These are phyloP conservation scores for Phaetusa simplex DNA, from an alignment of 2,113 vertebrate species.

Conservation along the genomic window DNA sequence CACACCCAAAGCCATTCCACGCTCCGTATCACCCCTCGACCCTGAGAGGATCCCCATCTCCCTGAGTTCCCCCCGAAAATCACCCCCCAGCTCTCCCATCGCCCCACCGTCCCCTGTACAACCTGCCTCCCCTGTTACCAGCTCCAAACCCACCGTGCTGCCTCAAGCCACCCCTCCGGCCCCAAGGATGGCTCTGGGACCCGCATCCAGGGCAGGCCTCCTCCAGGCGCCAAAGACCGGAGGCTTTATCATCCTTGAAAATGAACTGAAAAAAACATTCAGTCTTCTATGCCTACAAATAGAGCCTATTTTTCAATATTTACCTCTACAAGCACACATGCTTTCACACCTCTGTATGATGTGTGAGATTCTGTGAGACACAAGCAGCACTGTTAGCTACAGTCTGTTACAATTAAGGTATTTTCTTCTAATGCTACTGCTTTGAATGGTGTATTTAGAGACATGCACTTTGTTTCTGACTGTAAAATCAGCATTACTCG, in stretches of 20 bases:
- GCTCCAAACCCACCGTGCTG: accelerated
- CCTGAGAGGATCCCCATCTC: neutral
- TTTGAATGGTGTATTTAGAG: neutral
- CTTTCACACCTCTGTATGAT: neutral
- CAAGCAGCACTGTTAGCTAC: neutral
- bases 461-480: neutral
- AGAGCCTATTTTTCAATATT: neutral
- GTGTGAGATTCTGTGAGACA: neutral
- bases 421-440: neutral
- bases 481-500: neutral
- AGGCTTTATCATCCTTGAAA: neutral
- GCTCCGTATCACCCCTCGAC: accelerated
- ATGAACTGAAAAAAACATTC: neutral
- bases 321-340: neutral
- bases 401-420: neutral
- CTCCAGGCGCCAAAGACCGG: neutral
- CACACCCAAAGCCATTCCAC: neutral
- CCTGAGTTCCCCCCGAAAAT: neutral
- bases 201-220: neutral
- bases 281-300: neutral
- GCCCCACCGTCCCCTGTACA: accelerated
- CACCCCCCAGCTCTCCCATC: accelerated
- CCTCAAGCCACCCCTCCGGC: accelerated
- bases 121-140: accelerated
- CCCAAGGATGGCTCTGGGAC: neutral